Evolutionary conservation across 2,888 invertebrate genomes (phyloP), one percentile per base, ranked within the genome.

Genomic region (Pantelozetes paolii): DNA sequence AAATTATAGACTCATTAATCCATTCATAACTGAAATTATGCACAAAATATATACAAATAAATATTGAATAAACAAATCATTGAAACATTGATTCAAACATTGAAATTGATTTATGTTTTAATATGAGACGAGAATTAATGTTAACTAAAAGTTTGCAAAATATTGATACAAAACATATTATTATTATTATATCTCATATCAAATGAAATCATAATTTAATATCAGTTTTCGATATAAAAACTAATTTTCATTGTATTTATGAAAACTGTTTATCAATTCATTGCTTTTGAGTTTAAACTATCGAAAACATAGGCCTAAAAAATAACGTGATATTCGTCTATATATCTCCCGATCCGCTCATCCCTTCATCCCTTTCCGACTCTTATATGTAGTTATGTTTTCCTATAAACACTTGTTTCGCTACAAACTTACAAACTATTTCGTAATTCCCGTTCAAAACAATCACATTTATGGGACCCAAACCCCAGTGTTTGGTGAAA

Each of bases 111-210:
- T 32, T 54, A 54, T 54, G 54, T 54, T 26, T 50, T 54, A 23
- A 62, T 32, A 62, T 45, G 32, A 62, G 59, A 62, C 15, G n/a
- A 32, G n/a, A 62, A 62, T 62, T 32, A 15, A 30, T 62, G 59
- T 62, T 62, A 62, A 62, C 59, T 62, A 62, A 62, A 32, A 57
- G 28, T 62, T 62, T 62, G 59, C 59, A 62, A 62, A 62, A 62
- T 54, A 54, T 54, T 26, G 6, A 62, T 32, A 54, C 54, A 54
- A 11, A n/a, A n/a, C 26, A 28, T n/a, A n/a, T n/a, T 13, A 28
- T 57, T 57, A 57, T 15, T 15, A 9, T 15, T 32, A 62, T 62
- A 30, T 32, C 59, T 30, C 30, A 59, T 30, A 62, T n/a, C n/a
- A n/a, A n/a, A n/a, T n/a, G n/a, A n/a, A n/a, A n/a, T n/a, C n/a